Conservation (phyloP, 2,797 vertebrate species). For the Chromobotia macracanthus region DNA sequence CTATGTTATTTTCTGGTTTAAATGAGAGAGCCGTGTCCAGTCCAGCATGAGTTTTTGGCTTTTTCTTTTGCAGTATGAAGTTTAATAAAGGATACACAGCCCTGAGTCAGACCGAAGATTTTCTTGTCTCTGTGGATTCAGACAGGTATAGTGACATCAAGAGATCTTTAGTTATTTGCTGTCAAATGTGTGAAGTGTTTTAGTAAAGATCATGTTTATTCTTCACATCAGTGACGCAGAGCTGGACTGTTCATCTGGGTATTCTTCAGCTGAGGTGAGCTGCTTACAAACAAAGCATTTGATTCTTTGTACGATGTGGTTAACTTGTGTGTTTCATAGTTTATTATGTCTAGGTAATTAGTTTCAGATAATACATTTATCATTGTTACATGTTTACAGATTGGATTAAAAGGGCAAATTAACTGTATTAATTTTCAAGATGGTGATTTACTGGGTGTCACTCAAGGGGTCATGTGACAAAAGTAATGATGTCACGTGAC, state of each 20-base stretch:
- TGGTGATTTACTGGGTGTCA: no score
- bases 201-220: slow-evolving; percentile 25
- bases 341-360: no score
- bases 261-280: slow-evolving; percentile 96
- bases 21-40: background rate
- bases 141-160: slow-evolving; percentile 83
- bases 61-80: slow-evolving; percentile 79
- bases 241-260: slow-evolving; percentile 93
- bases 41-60: background rate
- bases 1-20: background rate
- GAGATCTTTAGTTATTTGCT: background rate
- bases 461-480: no score
- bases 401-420: no score
- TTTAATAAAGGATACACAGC: slow-evolving; percentile 92
- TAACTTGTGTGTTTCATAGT: no score
- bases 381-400: no score
- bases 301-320: no score
- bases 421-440: no score
- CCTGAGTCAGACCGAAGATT: slow-evolving; percentile 90
- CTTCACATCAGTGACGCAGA: slow-evolving; percentile 84
- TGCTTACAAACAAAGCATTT: background rate
- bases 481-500: no score
- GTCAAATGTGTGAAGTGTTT: background rate
- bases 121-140: slow-evolving; percentile 87
- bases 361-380: no score